Base-by-base conservation (phyloP, 2,113 vertebrate genomes). In the Dipodomys merriami region DNA sequence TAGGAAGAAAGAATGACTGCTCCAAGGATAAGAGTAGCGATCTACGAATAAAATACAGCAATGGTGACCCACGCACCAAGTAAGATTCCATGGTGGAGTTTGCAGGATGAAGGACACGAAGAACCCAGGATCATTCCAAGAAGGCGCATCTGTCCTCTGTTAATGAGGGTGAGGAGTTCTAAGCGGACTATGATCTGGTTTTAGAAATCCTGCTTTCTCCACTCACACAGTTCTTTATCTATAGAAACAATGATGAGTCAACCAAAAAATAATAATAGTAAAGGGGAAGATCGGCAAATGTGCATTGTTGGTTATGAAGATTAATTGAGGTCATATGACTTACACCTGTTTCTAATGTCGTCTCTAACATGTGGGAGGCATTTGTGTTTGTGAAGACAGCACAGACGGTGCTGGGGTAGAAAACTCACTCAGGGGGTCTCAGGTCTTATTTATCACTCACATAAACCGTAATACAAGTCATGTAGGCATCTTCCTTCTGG, bases 41-140 rank as follows among this genome's bases (percentile, higher is more conserved):
- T 83, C 16, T 89, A 84, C 11, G 93, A 94, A 35, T 83, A 86
- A 88, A 80, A 68, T n/a, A 67, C 1, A 81, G 49, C 7, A 30
- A 46, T 77, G 22, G 20, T 9, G 19, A 86, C 9, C 81, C 83
- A 25, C 69, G 87, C 76, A 33, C 53, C 15, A 16, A 57, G 19
- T 83, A 25, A 83, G 39, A 83, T 82, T 64, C 65, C 72, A 20
- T 89, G 68, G 39, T 25, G 13, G 13, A 62, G 60, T 5, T 7
- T 92, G 29, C 10, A 19, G 60, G 44, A 33, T 57, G 87, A 77
- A 84, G 35, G 93, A 53, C 3, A 27, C 29, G 18, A 69, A 81
- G 68, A 72, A 33, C 9, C 27, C 79, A 13, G 39, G 80, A 65
- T 78, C 35, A 30, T 79, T n/a, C 62, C 85, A 72, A 1, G 15